Base-by-base conservation (phyloP, 2,797 vertebrate genomes). In the Danio aesculapii region DNA sequence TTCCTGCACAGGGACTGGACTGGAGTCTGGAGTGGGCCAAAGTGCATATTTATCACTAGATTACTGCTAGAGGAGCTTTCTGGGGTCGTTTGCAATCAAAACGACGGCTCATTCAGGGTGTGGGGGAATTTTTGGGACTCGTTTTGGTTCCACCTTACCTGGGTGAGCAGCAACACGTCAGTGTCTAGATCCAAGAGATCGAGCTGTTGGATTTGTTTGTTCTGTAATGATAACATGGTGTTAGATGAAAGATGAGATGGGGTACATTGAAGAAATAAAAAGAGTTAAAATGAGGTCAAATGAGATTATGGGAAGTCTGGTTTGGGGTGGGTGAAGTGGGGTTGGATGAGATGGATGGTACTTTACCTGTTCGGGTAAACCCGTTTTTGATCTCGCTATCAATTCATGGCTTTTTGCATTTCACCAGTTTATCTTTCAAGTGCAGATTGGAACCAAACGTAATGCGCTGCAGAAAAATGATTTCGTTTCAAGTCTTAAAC, bases 181-280 rank as follows among this genome's bases (percentile, higher is more conserved):
- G 57, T 81, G 30, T 85, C 82, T 73, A 86, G 75, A 73, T 85
- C 85, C 85, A 85, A 55, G 39, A 88, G 82, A 77, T 73, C 70
- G 70, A 78, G 81, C 74, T 81, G 92, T 86, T 92, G 90, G 88
- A 94, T 95, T 94, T 95, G 91, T 89, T 91, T 90, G 90, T 95
- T 95, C 95, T 96, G 90, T 87, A 95, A 95, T 90, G 94, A 93
- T 82, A 96, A 93, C 91, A 93, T 83, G 87, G 41, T 58, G 73
- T 82, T 86, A 84, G 84, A 83, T 88, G 88, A 81, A 73, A 61
- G 69, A 86, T 86, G 86, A 50, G 47, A 79, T 85, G 86, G 43
- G 46, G 70, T 5, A 58, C 68, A 44, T 44, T 21, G 44, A 44
- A 17, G 62, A n/a, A 50, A 11, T 67, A 30, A 1, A 30, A 1